Percentiles rank a stretch among this genome's conserved stretches.
These are phyloP conservation scores for Criorhina ranunculi DNA, from an alignment of 2,888 invertebrate species.

Conservation along the genomic window DNA sequence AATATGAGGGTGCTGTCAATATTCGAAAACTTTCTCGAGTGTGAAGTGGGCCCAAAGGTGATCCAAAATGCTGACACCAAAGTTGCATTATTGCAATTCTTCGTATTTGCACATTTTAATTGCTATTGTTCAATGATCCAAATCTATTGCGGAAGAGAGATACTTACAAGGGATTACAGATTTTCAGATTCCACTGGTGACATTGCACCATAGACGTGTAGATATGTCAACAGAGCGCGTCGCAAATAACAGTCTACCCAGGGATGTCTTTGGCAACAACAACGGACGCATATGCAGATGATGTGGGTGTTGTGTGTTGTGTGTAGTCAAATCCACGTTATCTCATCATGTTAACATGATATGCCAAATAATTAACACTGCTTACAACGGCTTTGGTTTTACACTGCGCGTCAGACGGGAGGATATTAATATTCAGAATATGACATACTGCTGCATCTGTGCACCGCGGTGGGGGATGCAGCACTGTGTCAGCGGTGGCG, in stretches of 20 bases:
- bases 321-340: constrained; percentile 62
- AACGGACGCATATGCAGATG: constrained; percentile 35
- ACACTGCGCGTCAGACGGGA: constrained; percentile 14
- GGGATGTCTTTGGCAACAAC: constrained; percentile 36
- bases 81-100: constrained; percentile 63
- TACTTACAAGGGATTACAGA: constrained; percentile 57
- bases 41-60: constrained; percentile 29
- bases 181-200: constrained; percentile 36
- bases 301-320: constrained; percentile 26
- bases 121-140: constrained; percentile 73
- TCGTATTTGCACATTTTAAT: constrained; percentile 74
- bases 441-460: constrained; percentile 37
- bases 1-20: constrained; percentile 27
- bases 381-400: constrained; percentile 64
- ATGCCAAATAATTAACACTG: constrained; percentile 74
- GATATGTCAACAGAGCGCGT: constrained; percentile 37
- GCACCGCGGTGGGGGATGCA: neutral
- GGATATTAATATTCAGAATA: constrained; percentile 56
- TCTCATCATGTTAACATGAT: constrained; percentile 76
- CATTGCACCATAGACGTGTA: constrained; percentile 7
- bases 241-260: constrained; percentile 45
- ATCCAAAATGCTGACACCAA: constrained; percentile 37
- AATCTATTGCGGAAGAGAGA: constrained; percentile 19
- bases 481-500: neutral
- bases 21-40: constrained; percentile 36